Percentiles rank a stretch among this genome's conserved stretches.
Conservation (phyloP, 2,888 invertebrate genomes). For the Galerucella pusilla region DNA sequence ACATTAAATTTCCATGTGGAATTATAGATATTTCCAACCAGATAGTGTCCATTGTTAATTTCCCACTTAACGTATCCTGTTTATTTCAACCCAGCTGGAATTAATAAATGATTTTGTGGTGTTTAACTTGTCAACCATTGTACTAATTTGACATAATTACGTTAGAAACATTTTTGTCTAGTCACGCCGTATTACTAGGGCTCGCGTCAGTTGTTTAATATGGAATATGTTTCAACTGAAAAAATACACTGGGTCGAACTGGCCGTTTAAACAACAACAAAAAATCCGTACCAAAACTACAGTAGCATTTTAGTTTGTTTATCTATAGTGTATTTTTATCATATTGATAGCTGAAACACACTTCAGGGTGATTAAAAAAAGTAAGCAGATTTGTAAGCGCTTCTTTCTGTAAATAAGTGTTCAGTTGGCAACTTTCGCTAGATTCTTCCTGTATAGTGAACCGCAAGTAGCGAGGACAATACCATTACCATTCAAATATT, state of each 20-base stretch:
- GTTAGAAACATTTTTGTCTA: slow-evolving; percentile 41
- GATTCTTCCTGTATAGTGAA: too few species aligned
- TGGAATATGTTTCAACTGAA: slow-evolving; percentile 37
- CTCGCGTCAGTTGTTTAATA: slow-evolving; percentile 27
- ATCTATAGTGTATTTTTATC: too few species aligned
- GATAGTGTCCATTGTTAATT: slow-evolving; percentile 50
- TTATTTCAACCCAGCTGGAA: slow-evolving; percentile 51
- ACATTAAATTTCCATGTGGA: slow-evolving; percentile 26
- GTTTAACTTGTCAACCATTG: slow-evolving; percentile 51
- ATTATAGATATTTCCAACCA: slow-evolving; percentile 38
- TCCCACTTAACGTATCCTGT: slow-evolving; percentile 57
- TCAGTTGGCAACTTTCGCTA: too few species aligned
- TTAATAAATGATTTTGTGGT: slow-evolving; percentile 44
- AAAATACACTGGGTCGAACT: slow-evolving; percentile 14
- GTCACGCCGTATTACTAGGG: slow-evolving; percentile 39
- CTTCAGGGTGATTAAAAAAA: too few species aligned
- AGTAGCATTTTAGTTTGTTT: too few species aligned
- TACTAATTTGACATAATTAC: slow-evolving; percentile 54
- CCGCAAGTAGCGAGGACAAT: too few species aligned
- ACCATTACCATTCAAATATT: too few species aligned
- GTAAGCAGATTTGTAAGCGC: too few species aligned
- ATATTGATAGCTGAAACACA: too few species aligned
- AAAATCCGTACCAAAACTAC: too few species aligned
- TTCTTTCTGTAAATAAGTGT: too few species aligned
- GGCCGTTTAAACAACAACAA: background rate